These are phyloP conservation scores for Scaptodrosophila latifasciaeformis DNA, from an alignment of 2,888 invertebrate species.

Conservation along the genomic window DNA sequence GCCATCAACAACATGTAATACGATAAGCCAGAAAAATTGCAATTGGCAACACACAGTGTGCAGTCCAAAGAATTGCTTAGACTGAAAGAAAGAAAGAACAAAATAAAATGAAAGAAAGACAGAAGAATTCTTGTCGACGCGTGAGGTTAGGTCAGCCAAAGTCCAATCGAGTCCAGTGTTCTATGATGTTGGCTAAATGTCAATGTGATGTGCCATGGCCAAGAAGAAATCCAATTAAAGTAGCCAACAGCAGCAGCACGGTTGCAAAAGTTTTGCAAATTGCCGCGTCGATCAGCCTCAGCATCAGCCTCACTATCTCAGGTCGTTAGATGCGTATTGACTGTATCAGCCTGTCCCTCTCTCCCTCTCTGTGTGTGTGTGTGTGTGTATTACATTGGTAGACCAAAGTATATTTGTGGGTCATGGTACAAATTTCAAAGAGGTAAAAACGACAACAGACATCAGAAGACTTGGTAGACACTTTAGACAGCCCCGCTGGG, in stretches of 20 bases:
- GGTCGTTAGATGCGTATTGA: neutral
- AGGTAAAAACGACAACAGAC: conserved; percentile 15
- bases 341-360: too few relatives aligned
- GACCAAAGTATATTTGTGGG: conserved; percentile 63
- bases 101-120: neutral
- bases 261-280: conserved; percentile 54
- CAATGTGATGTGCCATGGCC: conserved; percentile 52
- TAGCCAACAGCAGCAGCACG: conserved; percentile 25
- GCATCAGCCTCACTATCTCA: conserved; percentile 11
- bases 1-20: conserved; percentile 48
- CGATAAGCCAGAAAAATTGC: conserved; percentile 54
- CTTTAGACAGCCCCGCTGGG: conserved; percentile 9
- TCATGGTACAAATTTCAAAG: conserved; percentile 61
- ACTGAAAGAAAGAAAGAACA: too few relatives aligned
- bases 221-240: conserved; percentile 59
- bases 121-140: conserved; percentile 27
- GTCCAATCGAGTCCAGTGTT: neutral
- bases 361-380: conserved; percentile 30
- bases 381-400: conserved; percentile 40
- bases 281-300: conserved; percentile 33
- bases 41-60: conserved; percentile 32
- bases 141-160: conserved; percentile 55
- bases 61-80: neutral
- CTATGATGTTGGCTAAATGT: conserved; percentile 53
- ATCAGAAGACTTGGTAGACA: neutral